Evolutionary conservation across 2,797 vertebrate species (phyloP).

Genomic region (Peromyscus nudipes): DNA sequence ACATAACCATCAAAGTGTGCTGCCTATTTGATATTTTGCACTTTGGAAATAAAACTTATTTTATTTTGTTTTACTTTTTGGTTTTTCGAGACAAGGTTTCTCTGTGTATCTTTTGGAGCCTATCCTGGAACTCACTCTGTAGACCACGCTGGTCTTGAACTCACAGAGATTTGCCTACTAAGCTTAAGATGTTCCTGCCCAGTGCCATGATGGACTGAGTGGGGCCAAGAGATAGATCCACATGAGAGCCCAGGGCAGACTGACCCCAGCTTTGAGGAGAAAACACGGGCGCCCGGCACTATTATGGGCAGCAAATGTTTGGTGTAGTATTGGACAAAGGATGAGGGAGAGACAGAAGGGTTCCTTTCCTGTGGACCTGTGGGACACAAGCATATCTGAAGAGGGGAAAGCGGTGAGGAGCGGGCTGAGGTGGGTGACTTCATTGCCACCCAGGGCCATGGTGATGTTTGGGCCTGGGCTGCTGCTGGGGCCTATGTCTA

Average conservation of each 20-base stretch:
- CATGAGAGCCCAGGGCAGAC: not conserved
- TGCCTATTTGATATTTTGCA: not conserved
- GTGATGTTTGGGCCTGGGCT: not conserved
- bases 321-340: not conserved
- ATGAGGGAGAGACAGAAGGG: too few species aligned
- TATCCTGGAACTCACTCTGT: too few species aligned
- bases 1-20: constrained; percentile 1
- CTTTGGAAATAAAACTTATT: constrained; percentile 49
- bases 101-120: too few species aligned
- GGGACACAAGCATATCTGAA: not conserved
- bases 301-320: not conserved
- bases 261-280: not conserved
- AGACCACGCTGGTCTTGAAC: too few species aligned
- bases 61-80: not conserved
- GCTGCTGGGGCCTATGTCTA: not conserved
- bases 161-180: not conserved
- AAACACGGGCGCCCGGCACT: not conserved
- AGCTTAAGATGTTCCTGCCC: not conserved
- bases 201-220: not conserved
- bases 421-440: not conserved
- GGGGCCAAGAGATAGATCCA: not conserved
- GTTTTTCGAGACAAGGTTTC: too few species aligned
- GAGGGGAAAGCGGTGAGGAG: not conserved
- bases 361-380: not conserved
- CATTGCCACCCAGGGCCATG: not conserved